Conservation (phyloP, 2,888 invertebrate species). For the Hydroisotoma schaefferi region DNA sequence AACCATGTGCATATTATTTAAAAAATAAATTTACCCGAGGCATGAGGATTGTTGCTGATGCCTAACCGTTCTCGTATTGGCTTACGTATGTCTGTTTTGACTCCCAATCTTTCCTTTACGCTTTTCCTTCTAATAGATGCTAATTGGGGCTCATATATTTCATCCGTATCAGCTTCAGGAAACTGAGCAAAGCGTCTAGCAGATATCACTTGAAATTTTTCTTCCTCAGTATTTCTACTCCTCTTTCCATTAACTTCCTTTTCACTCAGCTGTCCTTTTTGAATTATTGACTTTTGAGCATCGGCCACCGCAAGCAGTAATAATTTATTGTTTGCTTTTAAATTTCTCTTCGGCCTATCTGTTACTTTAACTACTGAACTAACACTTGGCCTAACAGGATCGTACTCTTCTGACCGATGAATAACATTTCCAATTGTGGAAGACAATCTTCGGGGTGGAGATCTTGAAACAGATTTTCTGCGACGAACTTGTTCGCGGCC, state of each 20-base stretch:
- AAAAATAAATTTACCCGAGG: background rate
- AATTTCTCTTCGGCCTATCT: constrained; percentile 9
- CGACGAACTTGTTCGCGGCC: background rate
- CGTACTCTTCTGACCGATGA: background rate
- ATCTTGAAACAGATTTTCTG: constrained; percentile 2
- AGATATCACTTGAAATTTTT: background rate
- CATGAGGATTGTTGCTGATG: background rate
- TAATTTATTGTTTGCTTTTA: constrained; percentile 2
- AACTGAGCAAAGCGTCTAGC: background rate
- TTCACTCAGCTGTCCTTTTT: background rate
- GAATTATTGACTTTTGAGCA: constrained; percentile 1
- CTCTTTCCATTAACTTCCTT: background rate
- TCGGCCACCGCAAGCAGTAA: constrained; percentile 7
- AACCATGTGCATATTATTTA: background rate
- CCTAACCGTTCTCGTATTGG: constrained; percentile 7
- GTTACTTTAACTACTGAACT: constrained; percentile 10
- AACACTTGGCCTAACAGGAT: background rate
- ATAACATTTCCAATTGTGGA: constrained; percentile 9
- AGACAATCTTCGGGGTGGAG: background rate
- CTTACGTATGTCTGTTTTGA: background rate
- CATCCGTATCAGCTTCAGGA: background rate
- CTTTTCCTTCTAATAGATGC: background rate
- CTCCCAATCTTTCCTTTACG: constrained; percentile 10
- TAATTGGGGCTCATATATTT: constrained; percentile 1
- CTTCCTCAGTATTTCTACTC: background rate